Percentiles rank a stretch among this genome's conserved stretches.
phyloP scores from a whole-genome alignment of 2,888 invertebrate genomes.

The Bombylius major region DNA sequence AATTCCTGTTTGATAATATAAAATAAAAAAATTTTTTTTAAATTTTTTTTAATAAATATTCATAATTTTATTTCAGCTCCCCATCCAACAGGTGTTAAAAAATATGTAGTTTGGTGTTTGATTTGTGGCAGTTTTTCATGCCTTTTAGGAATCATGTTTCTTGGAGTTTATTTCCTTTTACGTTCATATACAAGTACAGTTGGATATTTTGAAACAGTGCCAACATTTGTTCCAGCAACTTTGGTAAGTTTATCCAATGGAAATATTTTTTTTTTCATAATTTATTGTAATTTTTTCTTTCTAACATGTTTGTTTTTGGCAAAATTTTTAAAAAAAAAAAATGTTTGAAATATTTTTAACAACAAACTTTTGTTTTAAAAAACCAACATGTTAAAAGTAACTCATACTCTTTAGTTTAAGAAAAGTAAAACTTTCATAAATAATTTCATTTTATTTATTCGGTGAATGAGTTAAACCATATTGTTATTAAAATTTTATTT shows the following conservation, averaged over 20 bases:
- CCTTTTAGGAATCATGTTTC: constrained; percentile 58
- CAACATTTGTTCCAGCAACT: constrained; percentile 85
- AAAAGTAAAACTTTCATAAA: too few species aligned
- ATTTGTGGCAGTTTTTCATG: constrained; percentile 64
- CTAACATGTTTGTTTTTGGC: too few species aligned
- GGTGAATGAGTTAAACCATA: too few species aligned
- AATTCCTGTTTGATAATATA: too few species aligned
- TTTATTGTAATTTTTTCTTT: not conserved
- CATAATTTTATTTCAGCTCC: constrained; percentile 27
- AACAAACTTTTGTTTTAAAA: too few species aligned
- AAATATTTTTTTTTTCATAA: not conserved
- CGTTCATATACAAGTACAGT: constrained; percentile 62
- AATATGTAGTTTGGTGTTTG: constrained; percentile 66
- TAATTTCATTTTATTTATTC: too few species aligned
- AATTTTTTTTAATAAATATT: not conserved
- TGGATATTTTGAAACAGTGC: constrained; percentile 77
- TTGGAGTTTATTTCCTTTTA: constrained; percentile 63
- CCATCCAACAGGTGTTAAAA: constrained; percentile 40
- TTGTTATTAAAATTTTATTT: too few species aligned
- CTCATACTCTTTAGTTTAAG: too few species aligned
- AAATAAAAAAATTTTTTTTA: not conserved
- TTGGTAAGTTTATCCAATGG: constrained; percentile 52
- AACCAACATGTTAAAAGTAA: too few species aligned
- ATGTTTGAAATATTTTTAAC: too few species aligned
- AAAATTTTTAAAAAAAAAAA: too few species aligned